Conservation (phyloP, 2,888 invertebrate genomes). For the Ypsolopha sequella region DNA sequence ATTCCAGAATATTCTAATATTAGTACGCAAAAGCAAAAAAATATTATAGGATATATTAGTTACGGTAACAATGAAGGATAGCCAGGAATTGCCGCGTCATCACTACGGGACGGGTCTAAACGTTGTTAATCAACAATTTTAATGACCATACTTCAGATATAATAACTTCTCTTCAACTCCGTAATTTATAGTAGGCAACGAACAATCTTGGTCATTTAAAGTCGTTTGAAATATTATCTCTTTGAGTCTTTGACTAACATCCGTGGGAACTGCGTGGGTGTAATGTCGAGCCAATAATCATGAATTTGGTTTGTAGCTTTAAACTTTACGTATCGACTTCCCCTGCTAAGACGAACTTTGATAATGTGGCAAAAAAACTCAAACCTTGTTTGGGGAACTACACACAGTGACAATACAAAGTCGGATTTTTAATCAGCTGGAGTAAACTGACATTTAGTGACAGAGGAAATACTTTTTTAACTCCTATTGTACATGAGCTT, state of each 20-base stretch:
- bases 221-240: not conserved
- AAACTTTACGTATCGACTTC: not conserved
- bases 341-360: not conserved
- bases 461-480: too few relatives aligned
- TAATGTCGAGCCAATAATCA: too few relatives aligned
- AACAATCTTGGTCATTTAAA: slow-evolving; percentile 36
- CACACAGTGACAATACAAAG: too few relatives aligned
- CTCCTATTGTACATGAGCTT: too few relatives aligned
- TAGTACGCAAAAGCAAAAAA: slow-evolving; percentile 45
- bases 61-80: slow-evolving; percentile 57
- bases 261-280: too few relatives aligned
- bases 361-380: not conserved
- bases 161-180: slow-evolving; percentile 59
- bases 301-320: not conserved
- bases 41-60: slow-evolving; percentile 49
- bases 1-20: slow-evolving; percentile 52
- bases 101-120: slow-evolving; percentile 64
- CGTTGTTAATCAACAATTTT: slow-evolving; percentile 70
- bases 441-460: too few relatives aligned
- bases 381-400: too few relatives aligned
- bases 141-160: slow-evolving; percentile 70
- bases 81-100: slow-evolving; percentile 54
- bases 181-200: not conserved
- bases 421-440: too few relatives aligned
- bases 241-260: too few relatives aligned